These are phyloP conservation scores for Drosophila biarmipes DNA, from an alignment of 1,140 invertebrate species.

Conservation along the genomic window DNA sequence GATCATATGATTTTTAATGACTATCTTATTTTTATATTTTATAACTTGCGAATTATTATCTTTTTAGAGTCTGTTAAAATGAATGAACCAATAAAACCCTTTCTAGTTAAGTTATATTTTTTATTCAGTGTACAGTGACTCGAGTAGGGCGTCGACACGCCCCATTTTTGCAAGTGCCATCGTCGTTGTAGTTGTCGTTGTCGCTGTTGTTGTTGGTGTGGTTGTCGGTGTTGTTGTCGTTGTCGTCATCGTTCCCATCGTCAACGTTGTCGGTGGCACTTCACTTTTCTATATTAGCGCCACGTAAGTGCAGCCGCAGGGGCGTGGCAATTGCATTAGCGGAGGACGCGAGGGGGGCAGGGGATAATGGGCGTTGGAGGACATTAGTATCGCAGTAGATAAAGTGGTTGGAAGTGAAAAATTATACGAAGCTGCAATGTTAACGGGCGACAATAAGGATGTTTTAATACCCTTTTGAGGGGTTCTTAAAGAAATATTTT, in stretches of 20 bases:
- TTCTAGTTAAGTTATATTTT: neutral
- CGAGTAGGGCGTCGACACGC: conserved; percentile 33
- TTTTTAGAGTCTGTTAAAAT: too few species aligned
- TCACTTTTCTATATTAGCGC: conserved; percentile 80
- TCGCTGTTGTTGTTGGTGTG: conserved; percentile 36
- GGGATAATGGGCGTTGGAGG: conserved; percentile 51
- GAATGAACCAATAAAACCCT: neutral
- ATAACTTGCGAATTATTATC: too few species aligned
- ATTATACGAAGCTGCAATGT: conserved; percentile 36
- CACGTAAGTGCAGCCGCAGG: conserved; percentile 77
- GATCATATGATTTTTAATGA: too few species aligned
- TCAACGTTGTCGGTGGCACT: conserved; percentile 67
- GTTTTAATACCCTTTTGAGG: conserved; percentile 8
- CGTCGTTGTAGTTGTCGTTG: conserved; percentile 29
- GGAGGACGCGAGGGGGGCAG: conserved; percentile 4
- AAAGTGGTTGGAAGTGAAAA: conserved; percentile 54
- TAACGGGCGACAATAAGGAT: conserved; percentile 15
- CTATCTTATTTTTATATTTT: too few species aligned
- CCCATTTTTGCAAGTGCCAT: conserved; percentile 70
- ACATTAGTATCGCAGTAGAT: conserved; percentile 64
- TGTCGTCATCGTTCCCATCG: conserved; percentile 53
- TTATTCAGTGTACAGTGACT: neutral
- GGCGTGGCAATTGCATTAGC: conserved; percentile 77
- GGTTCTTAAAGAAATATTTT: neutral
- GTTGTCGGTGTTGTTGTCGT: conserved; percentile 26